These are phyloP conservation scores for Ceratosolen fusciceps DNA, from an alignment of 1,140 invertebrate genomes.

Conservation along the genomic window DNA sequence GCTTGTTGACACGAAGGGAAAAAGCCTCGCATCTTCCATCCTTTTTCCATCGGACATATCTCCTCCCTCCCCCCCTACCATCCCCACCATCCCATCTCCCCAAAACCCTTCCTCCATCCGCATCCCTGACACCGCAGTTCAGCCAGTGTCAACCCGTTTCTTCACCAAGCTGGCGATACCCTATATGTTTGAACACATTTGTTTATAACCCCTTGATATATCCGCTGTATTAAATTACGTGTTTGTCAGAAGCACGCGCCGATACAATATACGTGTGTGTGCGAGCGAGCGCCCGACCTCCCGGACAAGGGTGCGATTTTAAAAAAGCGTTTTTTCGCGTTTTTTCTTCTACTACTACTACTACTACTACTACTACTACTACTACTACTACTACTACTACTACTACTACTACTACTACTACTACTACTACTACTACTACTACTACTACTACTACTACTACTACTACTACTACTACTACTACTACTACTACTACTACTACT, in stretches of 20 bases:
- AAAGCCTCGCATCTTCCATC: constrained; percentile 42
- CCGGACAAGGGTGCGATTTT: constrained; percentile 11
- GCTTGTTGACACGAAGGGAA: constrained; percentile 65
- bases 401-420: not conserved
- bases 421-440: constrained; percentile 1
- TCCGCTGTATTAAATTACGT: constrained; percentile 62
- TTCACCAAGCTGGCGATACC: constrained; percentile 54
- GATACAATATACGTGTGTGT: constrained; percentile 13
- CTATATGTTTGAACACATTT: constrained; percentile 72
- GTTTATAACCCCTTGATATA: constrained; percentile 68
- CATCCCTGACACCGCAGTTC: not conserved
- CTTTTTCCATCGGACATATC: not conserved
- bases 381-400: not conserved
- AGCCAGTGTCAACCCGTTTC: constrained; percentile 2
- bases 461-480: not conserved
- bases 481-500: not conserved
- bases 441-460: not conserved
- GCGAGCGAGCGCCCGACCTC: too few relatives aligned
- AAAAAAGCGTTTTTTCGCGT: not conserved
- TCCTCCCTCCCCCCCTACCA: constrained; percentile 17
- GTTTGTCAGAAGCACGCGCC: constrained; percentile 28
- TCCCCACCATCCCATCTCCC: constrained; percentile 34
- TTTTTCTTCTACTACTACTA: constrained; percentile 16
- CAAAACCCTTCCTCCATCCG: constrained; percentile 32
- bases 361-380: not conserved